Percentiles rank a stretch among this genome's conserved stretches.
phyloP scores from a whole-genome alignment of 2,113 vertebrate genomes.

The Cygnus atratus region DNA sequence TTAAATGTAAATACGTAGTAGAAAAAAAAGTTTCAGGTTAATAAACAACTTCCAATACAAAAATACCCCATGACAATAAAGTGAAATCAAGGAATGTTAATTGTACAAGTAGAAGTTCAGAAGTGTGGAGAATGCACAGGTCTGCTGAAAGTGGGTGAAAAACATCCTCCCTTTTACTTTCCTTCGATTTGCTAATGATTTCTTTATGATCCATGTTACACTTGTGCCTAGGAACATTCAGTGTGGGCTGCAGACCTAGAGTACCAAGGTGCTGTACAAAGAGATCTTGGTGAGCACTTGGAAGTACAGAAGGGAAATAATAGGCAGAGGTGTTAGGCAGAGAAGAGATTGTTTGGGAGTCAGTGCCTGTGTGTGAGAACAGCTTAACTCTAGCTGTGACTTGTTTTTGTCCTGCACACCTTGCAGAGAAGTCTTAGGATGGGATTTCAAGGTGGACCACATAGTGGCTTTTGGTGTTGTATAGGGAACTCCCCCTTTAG shows the following conservation, averaged over 20 bases:
- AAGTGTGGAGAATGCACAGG: not conserved
- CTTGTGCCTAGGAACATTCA: constrained; percentile 25
- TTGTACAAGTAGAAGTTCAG: not conserved
- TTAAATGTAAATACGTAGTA: constrained; percentile 70
- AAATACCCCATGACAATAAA: constrained; percentile 8
- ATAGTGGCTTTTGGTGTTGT: not conserved
- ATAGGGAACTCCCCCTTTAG: not conserved
- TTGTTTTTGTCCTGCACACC: not conserved
- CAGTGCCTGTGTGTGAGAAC: not conserved
- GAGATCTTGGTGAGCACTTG: not conserved
- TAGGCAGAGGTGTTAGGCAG: too few relatives aligned
- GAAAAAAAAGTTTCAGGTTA: constrained; percentile 57
- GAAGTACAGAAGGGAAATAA: not conserved
- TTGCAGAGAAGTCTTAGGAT: not conserved
- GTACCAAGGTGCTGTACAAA: not conserved
- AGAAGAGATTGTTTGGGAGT: not conserved
- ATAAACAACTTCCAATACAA: constrained; percentile 59
- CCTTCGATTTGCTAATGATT: constrained; percentile 26
- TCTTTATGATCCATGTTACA: not conserved
- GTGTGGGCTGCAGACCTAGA: not conserved
- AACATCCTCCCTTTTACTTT: not conserved
- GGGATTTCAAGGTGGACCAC: not conserved
- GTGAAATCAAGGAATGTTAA: constrained; percentile 34
- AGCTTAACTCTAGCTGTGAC: not conserved
- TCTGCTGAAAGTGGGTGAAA: not conserved